These are phyloP conservation scores for Palaemon carinicauda DNA, from an alignment of 1,140 invertebrate genomes.

Conservation along the genomic window DNA sequence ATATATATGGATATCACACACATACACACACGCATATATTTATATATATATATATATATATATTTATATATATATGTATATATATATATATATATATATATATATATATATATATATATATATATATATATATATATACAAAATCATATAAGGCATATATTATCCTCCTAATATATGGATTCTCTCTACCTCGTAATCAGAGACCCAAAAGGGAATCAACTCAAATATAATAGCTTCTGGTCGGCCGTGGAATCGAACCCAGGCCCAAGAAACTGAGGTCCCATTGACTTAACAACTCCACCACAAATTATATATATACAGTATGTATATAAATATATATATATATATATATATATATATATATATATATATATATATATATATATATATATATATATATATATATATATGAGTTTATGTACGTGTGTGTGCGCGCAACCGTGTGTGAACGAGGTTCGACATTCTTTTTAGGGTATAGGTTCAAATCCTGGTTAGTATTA, in stretches of 20 bases:
- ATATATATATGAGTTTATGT: neutral
- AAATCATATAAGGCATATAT: too few species aligned
- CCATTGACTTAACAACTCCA: too few species aligned
- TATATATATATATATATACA: neutral
- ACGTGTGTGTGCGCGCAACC: neutral
- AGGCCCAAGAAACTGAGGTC: too few species aligned
- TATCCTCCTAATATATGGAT: too few species aligned
- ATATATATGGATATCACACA: neutral
- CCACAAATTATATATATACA: neutral
- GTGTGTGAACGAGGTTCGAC: too few species aligned
- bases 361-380: neutral
- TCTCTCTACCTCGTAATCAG: too few species aligned
- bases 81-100: neutral
- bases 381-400: neutral
- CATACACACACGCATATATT: neutral
- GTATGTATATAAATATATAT: neutral
- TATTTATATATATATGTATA: neutral
- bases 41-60: neutral
- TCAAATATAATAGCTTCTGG: too few species aligned
- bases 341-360: constrained; percentile 20
- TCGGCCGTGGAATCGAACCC: too few species aligned
- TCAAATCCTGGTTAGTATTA: too few species aligned
- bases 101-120: neutral
- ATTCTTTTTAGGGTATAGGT: too few species aligned
- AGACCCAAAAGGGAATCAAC: too few species aligned